These are phyloP conservation scores for Hemibagrus guttatus DNA, from an alignment of 2,797 vertebrate species.

Conservation along the genomic window DNA sequence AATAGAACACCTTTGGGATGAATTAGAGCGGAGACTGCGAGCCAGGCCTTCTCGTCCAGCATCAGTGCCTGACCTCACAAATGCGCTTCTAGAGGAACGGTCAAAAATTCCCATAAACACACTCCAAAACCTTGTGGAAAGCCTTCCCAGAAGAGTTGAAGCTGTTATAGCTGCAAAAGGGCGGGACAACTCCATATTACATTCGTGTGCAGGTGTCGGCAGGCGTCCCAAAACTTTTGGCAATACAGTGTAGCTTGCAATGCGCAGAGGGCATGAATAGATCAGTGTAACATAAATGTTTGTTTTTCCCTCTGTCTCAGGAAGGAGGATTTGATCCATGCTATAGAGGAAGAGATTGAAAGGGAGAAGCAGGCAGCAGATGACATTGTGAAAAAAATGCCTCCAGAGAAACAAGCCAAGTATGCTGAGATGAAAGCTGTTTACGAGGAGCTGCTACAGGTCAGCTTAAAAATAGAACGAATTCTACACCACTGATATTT, in stretches of 20 bases:
- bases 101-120: too few species aligned
- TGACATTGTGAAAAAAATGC: slow-evolving; percentile 88
- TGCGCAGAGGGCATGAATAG: not conserved
- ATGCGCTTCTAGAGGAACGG: too few species aligned
- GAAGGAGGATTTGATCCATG: slow-evolving; percentile 85
- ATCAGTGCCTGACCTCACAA: too few species aligned
- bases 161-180: too few species aligned
- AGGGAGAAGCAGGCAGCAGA: slow-evolving; percentile 84
- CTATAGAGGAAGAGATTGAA: slow-evolving; percentile 83
- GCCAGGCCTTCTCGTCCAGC: too few species aligned
- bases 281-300: not conserved
- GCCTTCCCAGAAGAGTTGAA: too few species aligned
- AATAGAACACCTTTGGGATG: too few species aligned
- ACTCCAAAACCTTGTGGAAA: too few species aligned
- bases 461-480: slow-evolving; percentile 50
- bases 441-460: slow-evolving; percentile 91
- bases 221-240: too few species aligned
- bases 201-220: too few species aligned
- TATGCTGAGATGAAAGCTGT: slow-evolving; percentile 84
- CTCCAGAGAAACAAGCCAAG: slow-evolving; percentile 81
- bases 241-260: not conserved
- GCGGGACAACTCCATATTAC: too few species aligned
- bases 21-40: too few species aligned
- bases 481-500: not conserved
- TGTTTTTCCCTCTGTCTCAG: slow-evolving; percentile 64